A percentile compares a stretch with the other conserved stretches of the same genome.
Evolutionary conservation across 2,888 invertebrate genomes (phyloP).

Genomic region (Caenorhabditis sp.): DNA sequence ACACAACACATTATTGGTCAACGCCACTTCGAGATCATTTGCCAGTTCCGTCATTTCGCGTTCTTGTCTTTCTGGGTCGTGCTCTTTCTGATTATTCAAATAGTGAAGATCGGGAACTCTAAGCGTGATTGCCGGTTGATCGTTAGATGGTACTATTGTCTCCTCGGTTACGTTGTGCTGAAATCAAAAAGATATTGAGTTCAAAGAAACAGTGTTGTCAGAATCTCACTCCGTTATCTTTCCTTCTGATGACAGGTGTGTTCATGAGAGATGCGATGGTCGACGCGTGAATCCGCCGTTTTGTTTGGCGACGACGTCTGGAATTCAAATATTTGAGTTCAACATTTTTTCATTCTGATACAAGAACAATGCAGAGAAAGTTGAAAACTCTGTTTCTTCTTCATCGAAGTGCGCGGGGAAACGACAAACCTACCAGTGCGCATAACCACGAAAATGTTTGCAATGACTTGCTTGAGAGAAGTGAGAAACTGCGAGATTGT

Average conservation of each 20-base stretch:
- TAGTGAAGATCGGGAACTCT: constrained; percentile 25
- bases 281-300: constrained; percentile 53
- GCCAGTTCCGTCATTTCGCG: constrained; percentile 49
- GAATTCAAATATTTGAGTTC: constrained; percentile 12
- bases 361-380: too few relatives aligned
- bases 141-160: constrained; percentile 18
- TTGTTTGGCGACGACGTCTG: constrained; percentile 42
- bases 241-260: constrained; percentile 31
- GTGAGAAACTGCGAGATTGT: too few relatives aligned
- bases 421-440: too few relatives aligned
- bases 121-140: constrained; percentile 19
- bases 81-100: neutral
- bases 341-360: too few relatives aligned
- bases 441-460: too few relatives aligned
- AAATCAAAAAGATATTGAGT: neutral
- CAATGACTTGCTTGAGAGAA: too few relatives aligned
- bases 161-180: constrained; percentile 27
- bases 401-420: too few relatives aligned
- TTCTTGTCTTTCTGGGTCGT: constrained; percentile 5
- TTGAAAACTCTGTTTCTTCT: too few relatives aligned
- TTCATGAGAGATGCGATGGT: constrained; percentile 53
- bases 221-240: constrained; percentile 18
- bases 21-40: constrained; percentile 61
- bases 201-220: neutral
- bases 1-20: constrained; percentile 60